Percentiles rank a stretch among this genome's conserved stretches.
Conservation (phyloP, 2,113 vertebrate genomes). For the Saccopteryx bilineata region DNA sequence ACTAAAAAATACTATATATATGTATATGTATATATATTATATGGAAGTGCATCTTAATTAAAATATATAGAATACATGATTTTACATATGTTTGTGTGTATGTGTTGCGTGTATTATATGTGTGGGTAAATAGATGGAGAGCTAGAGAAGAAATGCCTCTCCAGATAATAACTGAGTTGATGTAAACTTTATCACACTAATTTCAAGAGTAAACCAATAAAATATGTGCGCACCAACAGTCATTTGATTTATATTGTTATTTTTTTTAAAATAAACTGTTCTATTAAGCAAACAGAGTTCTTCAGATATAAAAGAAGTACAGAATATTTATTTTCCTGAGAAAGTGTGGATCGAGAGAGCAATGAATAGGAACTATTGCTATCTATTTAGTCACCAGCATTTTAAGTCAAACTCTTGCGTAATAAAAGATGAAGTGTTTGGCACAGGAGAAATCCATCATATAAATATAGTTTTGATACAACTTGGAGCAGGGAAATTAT, state of each 20-base stretch:
- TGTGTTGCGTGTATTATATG: not conserved
- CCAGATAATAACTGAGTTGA: not conserved
- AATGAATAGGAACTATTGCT: slow-evolving; percentile 50
- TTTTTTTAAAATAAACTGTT: slow-evolving; percentile 34
- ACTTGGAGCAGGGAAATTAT: slow-evolving; percentile 63
- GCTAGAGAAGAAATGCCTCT: not conserved
- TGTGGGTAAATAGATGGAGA: not conserved
- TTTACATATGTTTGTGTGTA: not conserved
- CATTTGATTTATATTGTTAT: not conserved
- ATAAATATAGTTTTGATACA: slow-evolving; percentile 68
- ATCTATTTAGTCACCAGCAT: slow-evolving; percentile 54
- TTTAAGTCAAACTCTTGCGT: slow-evolving; percentile 54
- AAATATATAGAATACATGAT: not conserved
- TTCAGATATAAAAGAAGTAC: not conserved
- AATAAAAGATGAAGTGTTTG: slow-evolving; percentile 67
- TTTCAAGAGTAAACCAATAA: not conserved
- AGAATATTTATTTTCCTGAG: slow-evolving; percentile 50
- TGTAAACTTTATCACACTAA: not conserved
- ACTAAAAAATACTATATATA: not conserved
- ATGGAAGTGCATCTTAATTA: not conserved
- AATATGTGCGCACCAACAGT: not conserved
- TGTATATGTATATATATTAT: not conserved
- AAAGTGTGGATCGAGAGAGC: not conserved
- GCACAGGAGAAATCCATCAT: slow-evolving; percentile 65
- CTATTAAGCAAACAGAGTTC: slow-evolving; percentile 7